Evolutionary conservation across 2,888 invertebrate species (phyloP).

Genomic region (Elysia crispata): DNA sequence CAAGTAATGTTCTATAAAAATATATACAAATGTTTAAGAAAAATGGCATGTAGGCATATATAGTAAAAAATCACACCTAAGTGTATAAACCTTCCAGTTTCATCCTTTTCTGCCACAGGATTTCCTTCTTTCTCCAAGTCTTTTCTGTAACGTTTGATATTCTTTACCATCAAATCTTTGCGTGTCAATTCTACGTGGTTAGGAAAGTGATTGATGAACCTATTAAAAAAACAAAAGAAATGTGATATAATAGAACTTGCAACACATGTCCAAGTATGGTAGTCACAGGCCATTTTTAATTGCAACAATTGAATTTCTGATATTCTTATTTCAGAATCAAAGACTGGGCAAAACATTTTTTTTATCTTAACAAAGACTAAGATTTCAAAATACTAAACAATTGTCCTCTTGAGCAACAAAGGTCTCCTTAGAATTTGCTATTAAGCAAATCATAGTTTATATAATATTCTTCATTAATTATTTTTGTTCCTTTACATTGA

Average conservation of each 20-base stretch:
- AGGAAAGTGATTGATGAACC: slow-evolving; percentile 96
- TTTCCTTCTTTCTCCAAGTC: slow-evolving; percentile 94
- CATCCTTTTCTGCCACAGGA: slow-evolving; percentile 89
- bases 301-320: too few species aligned
- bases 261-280: neutral
- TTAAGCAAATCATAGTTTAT: too few species aligned
- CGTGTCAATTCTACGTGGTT: slow-evolving; percentile 96
- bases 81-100: slow-evolving; percentile 78
- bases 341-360: too few species aligned
- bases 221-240: slow-evolving; percentile 67
- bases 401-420: too few species aligned
- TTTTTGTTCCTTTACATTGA: too few species aligned
- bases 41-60: neutral
- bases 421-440: too few species aligned
- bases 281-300: neutral
- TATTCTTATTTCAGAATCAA: too few species aligned
- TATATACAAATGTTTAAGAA: too few species aligned
- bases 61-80: slow-evolving; percentile 65
- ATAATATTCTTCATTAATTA: too few species aligned
- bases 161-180: slow-evolving; percentile 96
- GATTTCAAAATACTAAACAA: too few species aligned
- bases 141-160: slow-evolving; percentile 94
- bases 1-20: too few species aligned
- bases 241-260: neutral
- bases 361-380: too few species aligned